Conservation (phyloP, 2,113 vertebrate species). For the Hucho hucho region DNA sequence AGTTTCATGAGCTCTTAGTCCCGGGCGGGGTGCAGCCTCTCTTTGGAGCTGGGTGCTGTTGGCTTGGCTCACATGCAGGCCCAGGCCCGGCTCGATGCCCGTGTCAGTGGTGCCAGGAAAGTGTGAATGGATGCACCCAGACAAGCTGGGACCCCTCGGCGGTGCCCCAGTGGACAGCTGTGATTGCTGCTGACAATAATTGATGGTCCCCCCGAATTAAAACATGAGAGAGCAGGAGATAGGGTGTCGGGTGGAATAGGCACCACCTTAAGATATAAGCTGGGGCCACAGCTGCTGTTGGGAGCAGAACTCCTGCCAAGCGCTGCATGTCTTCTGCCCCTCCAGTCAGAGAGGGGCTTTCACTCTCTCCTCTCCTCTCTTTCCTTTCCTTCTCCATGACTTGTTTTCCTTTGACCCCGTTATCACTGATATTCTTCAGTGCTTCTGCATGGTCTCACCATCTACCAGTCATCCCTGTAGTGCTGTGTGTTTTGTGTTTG, state of each 20-base stretch:
- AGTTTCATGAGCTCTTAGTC: constrained; percentile 48
- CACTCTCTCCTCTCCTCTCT: constrained; percentile 28
- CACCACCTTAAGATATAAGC: constrained; percentile 73
- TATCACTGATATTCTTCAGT: neutral
- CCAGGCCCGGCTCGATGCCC: constrained; percentile 28
- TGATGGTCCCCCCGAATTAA: constrained; percentile 72
- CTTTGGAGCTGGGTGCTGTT: constrained; percentile 41
- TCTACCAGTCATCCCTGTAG: neutral
- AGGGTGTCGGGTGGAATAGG: constrained; percentile 45
- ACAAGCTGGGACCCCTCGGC: constrained; percentile 66
- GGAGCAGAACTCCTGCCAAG: constrained; percentile 57
- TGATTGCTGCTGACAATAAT: constrained; percentile 75
- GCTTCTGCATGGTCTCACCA: constrained; percentile 11
- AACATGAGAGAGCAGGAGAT: constrained; percentile 61
- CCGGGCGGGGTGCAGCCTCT: constrained; percentile 27
- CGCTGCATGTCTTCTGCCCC: constrained; percentile 62
- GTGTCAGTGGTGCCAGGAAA: constrained; percentile 50
- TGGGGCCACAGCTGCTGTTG: constrained; percentile 68
- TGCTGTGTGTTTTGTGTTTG: neutral
- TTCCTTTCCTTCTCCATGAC: constrained; percentile 20
- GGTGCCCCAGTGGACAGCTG: constrained; percentile 59
- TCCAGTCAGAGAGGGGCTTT: constrained; percentile 53
- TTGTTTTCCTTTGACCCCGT: neutral
- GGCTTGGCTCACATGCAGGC: constrained; percentile 39
- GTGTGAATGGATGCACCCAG: constrained; percentile 63